Evolutionary conservation across 2,888 invertebrate genomes (phyloP).

Genomic region (Tolmerus cingulatus): DNA sequence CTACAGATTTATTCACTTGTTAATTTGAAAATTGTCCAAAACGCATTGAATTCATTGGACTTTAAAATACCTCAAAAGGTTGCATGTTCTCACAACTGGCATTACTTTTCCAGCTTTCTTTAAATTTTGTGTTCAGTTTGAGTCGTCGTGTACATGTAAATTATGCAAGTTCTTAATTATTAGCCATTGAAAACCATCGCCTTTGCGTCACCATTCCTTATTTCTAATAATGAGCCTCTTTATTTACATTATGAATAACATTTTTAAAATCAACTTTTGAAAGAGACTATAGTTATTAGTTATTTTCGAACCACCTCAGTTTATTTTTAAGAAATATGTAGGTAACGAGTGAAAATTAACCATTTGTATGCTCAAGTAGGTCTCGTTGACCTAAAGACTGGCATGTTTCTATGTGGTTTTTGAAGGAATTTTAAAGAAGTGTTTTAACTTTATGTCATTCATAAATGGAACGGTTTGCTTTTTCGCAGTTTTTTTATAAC

Average conservation of each 20-base stretch:
- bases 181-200: neutral
- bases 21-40: neutral
- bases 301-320: neutral
- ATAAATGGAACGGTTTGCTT: neutral
- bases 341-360: neutral
- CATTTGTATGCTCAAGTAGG: neutral
- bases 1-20: too few relatives aligned
- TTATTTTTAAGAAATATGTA: neutral
- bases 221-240: neutral
- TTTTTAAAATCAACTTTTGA: neutral
- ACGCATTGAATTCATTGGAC: neutral
- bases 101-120: neutral
- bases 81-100: neutral
- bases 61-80: neutral
- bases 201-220: neutral
- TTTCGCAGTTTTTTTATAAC: neutral
- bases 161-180: neutral
- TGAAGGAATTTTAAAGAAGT: neutral
- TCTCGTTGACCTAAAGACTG: neutral
- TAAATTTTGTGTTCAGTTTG: neutral
- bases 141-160: neutral
- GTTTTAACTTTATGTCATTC: neutral
- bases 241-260: neutral
- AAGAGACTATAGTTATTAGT: neutral
- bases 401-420: neutral